These are phyloP conservation scores for Aspiorhynchus laticeps DNA, from an alignment of 2,113 vertebrate species.

Conservation along the genomic window DNA sequence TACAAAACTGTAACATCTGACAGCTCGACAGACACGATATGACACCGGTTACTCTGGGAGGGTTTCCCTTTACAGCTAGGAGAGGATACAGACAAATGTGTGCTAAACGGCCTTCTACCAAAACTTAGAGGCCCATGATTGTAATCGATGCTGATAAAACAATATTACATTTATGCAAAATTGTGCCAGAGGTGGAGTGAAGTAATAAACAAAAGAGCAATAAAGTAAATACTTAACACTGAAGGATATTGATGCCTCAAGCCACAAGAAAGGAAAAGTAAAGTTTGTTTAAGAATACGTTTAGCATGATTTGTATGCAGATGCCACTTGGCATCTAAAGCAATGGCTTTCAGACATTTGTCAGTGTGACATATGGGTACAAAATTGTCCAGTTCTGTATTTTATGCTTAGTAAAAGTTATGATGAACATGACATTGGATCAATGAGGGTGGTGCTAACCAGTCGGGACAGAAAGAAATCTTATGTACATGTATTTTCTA, in stretches of 20 bases:
- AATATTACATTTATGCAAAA: neutral
- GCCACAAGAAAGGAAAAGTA: neutral
- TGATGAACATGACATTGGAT: neutral
- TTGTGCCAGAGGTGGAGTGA: neutral
- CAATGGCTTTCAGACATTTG: neutral
- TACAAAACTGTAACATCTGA: constrained; percentile 13
- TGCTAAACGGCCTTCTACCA: neutral
- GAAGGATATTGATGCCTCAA: neutral
- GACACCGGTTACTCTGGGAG: neutral
- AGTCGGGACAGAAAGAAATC: no score
- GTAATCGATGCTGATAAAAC: neutral
- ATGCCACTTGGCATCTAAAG: neutral
- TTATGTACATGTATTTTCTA: no score
- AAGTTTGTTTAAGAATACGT: neutral
- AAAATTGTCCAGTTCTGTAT: neutral
- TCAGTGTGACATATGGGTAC: no score
- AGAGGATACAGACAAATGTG: neutral
- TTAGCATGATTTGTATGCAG: neutral
- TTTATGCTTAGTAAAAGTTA: neutral
- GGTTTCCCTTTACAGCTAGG: neutral
- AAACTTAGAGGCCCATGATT: neutral
- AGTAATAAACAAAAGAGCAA: constrained; percentile 2
- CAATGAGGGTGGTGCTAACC: neutral
- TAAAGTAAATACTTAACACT: neutral
- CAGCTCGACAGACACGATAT: neutral